Conservation (phyloP, 2,113 vertebrate species). For the Copsychus sechellarum region DNA sequence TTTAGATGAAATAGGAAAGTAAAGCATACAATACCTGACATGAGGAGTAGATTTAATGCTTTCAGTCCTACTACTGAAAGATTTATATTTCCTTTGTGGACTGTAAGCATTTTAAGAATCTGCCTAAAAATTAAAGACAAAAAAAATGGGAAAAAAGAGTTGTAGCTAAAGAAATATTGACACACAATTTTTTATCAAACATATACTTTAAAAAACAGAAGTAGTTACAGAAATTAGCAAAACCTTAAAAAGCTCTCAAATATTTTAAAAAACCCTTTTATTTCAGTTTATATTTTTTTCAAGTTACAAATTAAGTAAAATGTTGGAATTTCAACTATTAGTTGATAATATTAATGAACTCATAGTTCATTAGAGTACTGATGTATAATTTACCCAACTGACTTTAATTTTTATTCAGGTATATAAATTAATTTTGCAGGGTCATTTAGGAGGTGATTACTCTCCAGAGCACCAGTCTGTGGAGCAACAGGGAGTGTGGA, state of each 20-base stretch:
- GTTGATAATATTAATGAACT: no score
- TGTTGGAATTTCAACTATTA: not conserved
- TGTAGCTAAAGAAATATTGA: not conserved
- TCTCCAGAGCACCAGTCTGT: not conserved
- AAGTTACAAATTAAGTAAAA: not conserved
- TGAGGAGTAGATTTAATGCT: conserved; percentile 84
- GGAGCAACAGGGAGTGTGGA: not conserved
- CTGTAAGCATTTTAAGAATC: conserved; percentile 84
- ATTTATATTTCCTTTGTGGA: conserved; percentile 74
- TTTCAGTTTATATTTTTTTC: not conserved
- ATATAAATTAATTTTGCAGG: not conserved
- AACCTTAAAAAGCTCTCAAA: not conserved
- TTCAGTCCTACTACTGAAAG: conserved; percentile 80
- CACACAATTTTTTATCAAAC: not conserved
- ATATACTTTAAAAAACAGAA: not conserved
- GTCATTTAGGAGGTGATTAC: not conserved
- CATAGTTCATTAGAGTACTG: not conserved
- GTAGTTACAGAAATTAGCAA: not conserved
- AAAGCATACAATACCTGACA: conserved; percentile 80
- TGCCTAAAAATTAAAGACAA: conserved; percentile 73
- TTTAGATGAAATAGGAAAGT: not conserved
- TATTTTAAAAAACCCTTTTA: rapidly evolving
- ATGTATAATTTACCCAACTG: not conserved
- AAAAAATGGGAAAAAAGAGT: not conserved
- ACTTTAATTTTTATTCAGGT: not conserved